Base-by-base conservation (phyloP, 2,113 vertebrate genomes). In the Hystrix brachyura region DNA sequence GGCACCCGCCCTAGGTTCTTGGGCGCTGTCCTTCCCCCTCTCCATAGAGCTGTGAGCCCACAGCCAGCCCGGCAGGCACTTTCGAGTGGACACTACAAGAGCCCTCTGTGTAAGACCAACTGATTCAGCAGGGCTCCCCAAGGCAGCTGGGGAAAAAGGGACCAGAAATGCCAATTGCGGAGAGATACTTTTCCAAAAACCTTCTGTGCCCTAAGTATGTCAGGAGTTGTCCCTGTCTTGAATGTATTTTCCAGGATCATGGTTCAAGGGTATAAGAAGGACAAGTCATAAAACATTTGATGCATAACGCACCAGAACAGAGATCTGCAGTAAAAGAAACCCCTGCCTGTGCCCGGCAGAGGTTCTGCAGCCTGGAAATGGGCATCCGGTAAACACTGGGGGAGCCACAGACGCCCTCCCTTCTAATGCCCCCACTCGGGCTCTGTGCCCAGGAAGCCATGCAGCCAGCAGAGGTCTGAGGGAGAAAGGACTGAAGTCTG, bases 401-500 rank as follows among this genome's bases (percentile, higher is more conserved):
- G 25, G 0, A 51, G 14, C 25, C 14, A 57, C 14, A 18, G 5
- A 3, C 17, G 4, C 5, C 34, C 7, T n/a, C 15, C 29, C 59
- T 13, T 21, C 18, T 2, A 34, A 53, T 5, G 0, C 29, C 60
- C 83, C 69, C 21, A 0, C 4, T 15, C 48, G 48, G 67, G 89
- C 15, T 25, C 69, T 34, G 5, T 32, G 43, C n/a, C 32, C 23
- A 51, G 18, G 46, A 25, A 76, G 43, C 72, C 72, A 74, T 14
- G 15, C 5, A 14, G 9, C 3, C 11, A 86, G 62, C 0, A 7
- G n/a, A 23, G 34, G 29, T 55, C 7, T 34, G 48, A 18, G 57
- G 2, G 48, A 32, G 48, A 1, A 51, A 17, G 4, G 79, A 15
- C 43, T 65, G 46, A 3, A 11, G 79, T 43, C 21, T 57, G 19